Evolutionary conservation across 2,888 invertebrate genomes (phyloP), one percentile per base, ranked within the genome.

Genomic region (Yponomeuta cagnagella): DNA sequence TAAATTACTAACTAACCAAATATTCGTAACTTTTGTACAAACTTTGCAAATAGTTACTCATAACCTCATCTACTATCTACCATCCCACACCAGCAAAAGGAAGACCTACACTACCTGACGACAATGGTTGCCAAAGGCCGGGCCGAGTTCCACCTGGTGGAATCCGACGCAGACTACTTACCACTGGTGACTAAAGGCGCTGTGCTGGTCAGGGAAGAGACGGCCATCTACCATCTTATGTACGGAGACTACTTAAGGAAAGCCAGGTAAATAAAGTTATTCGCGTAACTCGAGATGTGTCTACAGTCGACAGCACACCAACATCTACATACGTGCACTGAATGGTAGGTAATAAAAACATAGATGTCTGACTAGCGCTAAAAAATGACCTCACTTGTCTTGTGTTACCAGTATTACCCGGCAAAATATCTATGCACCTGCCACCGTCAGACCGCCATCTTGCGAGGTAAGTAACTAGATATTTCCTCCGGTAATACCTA

Each of bases 241-340:
- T 95, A 95, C 75, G 82, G 89, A 1, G 95, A 96, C 78, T 97
- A 96, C 78, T 85, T 94, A 72, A 89, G 85, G 70, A 96, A 95
- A 79, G 93, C 94, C 0, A 81, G 67, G 70, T 70, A 43, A 43
- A 37, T 43, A 33, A 3, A 6, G 23, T 23, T 12, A 33, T 10
- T 66, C 94, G 63, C n/a, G 6, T n/a, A 43, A 8, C 8, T 43
- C 43, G 9, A 43, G 43, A 43, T 8, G 2, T 43, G 43, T 43
- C 1, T 8, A 43, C 37, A 37, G 37, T 37, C 37, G 37, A 37
- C 37, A 37, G 4, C 37, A 37, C 3, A 37, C 5, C 37, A 37
- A 37, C 37, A 37, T 37, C 5, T 37, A 23, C 23, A 23, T 37
- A 37, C 4, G 37, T 37, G 2, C 37, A 37, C 23, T 23, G 23